Evolutionary conservation across 2,797 vertebrate genomes (phyloP).

Genomic region (Galaxias olidus): DNA sequence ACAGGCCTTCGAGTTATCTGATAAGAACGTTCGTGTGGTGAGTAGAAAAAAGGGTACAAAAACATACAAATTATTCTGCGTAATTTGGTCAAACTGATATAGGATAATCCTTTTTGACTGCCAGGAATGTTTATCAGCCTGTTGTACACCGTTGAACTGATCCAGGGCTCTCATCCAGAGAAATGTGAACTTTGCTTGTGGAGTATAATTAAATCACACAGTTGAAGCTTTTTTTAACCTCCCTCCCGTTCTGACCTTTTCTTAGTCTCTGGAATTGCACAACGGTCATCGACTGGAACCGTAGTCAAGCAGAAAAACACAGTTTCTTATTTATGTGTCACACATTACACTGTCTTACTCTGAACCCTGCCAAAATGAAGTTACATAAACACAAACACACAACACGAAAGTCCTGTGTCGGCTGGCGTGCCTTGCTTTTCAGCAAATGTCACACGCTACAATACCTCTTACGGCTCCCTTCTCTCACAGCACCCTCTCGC

Average conservation of each 20-base stretch:
- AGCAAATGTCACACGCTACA: neutral
- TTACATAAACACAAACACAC: neutral
- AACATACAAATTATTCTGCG: too few species aligned
- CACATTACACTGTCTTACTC: neutral
- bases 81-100: neutral
- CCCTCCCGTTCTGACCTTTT: neutral
- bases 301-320: neutral
- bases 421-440: neutral
- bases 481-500: neutral
- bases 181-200: constrained; percentile 28
- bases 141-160: too few species aligned
- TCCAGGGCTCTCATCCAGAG: neutral
- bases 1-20: too few species aligned
- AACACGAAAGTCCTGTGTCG: neutral
- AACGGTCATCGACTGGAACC: neutral
- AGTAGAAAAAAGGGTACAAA: too few species aligned
- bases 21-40: too few species aligned
- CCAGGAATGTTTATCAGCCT: too few species aligned
- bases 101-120: constrained; percentile 5
- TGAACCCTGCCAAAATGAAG: neutral
- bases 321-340: neutral
- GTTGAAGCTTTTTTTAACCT: neutral
- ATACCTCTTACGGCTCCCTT: neutral
- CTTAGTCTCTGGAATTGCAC: neutral
- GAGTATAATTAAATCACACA: neutral